Evolutionary conservation across 1,140 invertebrate genomes (phyloP).

Genomic region (Littorina saxatilis): DNA sequence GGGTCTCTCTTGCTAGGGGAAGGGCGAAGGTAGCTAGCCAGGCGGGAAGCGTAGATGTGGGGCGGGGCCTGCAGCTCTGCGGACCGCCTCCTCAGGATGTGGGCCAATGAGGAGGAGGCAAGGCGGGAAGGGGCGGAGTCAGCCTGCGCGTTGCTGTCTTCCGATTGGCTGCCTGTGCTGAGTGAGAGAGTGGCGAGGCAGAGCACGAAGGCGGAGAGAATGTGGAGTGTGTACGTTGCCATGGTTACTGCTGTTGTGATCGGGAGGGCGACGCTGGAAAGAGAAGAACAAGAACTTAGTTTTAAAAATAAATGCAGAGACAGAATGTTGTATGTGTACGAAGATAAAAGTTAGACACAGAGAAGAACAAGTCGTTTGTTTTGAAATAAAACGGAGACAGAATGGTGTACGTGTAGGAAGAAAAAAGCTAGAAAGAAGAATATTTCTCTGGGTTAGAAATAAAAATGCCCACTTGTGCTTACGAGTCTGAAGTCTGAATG

Average conservation of each 20-base stretch:
- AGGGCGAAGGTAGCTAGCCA: conserved; percentile 46
- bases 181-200: conserved; percentile 6
- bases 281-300: too few species aligned
- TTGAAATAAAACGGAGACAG: neutral
- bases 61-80: conserved; percentile 54
- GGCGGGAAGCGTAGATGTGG: conserved; percentile 51
- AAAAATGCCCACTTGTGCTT: too few species aligned
- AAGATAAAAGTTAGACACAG: neutral
- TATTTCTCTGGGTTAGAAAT: too few species aligned
- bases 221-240: neutral
- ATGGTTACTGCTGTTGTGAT: too few species aligned
- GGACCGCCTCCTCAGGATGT: conserved; percentile 35
- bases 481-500: too few species aligned
- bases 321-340: neutral
- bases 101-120: conserved; percentile 35
- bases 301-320: neutral
- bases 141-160: conserved; percentile 20
- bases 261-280: neutral
- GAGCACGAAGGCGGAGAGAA: neutral
- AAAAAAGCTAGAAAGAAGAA: too few species aligned
- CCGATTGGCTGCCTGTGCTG: conserved; percentile 15
- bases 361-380: neutral
- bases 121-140: conserved; percentile 20
- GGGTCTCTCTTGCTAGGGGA: conserved; percentile 52
- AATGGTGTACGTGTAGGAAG: too few species aligned